Base-by-base conservation (phyloP, 2,888 invertebrate species). In the Linnaemya tessellans region DNA sequence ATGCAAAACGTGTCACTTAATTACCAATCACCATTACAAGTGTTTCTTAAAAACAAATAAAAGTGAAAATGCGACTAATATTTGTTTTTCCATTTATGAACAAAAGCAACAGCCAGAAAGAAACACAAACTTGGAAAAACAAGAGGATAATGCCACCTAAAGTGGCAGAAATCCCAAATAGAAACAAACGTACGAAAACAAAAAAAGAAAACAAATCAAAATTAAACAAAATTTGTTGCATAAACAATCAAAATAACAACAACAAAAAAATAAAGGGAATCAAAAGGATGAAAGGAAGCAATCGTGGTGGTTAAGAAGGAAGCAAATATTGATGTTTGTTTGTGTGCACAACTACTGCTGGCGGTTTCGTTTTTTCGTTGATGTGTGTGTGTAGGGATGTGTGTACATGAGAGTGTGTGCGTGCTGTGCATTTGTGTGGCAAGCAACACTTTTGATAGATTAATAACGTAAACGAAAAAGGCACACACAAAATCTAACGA, bases 381-480 rank as follows among this genome's bases (percentile, higher is more conserved):
- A 54, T 38, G 64, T 41, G 38, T 43, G 8, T 46, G 38, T 41
- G 9, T 13, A 25, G 8, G 7, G 1, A 15, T 46, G 56, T 46
- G 38, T 62, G 56, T 46, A 25, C 56, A 41, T 41, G 38, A 41
- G 56, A 13, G 46, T 38, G 18, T n/a, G 22, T 49, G 35, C 62
- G 51, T 65, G 9, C 9, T 46, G 46, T n/a, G 22, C 13, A 25
- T 46, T 43, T 49, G 25, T 60, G 46, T 49, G 51, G 68, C 78
- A 81, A 64, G 46, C 71, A 80, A 77, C 84, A 85, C 71, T 86
- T 87, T 87, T 91, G 91, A 91, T 91, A 90, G 91, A 91, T 91
- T 91, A 90, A 91, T 89, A 90, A 88, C 87, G 86, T 88, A 89
- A 90, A 89, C 90, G 90, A 91, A 89, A 88, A 88, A 89, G 90